Conservation (phyloP, 2,797 vertebrate species). For the Apogon talboti region DNA sequence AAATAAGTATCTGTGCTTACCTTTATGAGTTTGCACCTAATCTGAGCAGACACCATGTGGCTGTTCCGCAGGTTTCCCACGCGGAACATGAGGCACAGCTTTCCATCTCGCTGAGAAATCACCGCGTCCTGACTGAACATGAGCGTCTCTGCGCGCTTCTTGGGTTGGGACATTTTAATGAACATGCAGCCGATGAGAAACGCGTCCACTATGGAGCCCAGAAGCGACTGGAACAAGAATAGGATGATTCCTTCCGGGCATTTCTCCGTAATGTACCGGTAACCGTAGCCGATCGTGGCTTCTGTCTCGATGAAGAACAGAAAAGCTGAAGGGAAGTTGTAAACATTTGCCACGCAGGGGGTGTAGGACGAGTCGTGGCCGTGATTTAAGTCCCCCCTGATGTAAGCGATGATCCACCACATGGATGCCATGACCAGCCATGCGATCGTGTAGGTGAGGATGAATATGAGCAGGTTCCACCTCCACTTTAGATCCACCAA, state of each 20-base stretch:
- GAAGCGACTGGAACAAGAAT: constrained; percentile 92
- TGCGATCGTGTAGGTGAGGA: constrained; percentile 92
- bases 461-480: constrained; percentile 93
- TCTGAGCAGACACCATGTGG: constrained; percentile 96
- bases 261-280: constrained; percentile 93
- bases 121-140: constrained; percentile 92
- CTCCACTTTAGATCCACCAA: constrained; percentile 94
- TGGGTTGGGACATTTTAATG: constrained; percentile 96
- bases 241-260: constrained; percentile 92
- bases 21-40: constrained; percentile 95
- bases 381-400: constrained; percentile 88
- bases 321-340: constrained; percentile 95
- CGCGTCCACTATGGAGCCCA: constrained; percentile 92
- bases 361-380: constrained; percentile 85
- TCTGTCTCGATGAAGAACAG: constrained; percentile 94
- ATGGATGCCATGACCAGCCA: constrained; percentile 94
- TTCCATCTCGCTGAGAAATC: constrained; percentile 91
- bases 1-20: constrained; percentile 66
- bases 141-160: constrained; percentile 93
- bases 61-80: constrained; percentile 94
- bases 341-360: constrained; percentile 92
- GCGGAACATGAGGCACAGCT: constrained; percentile 93
- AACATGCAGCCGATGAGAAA: constrained; percentile 96
- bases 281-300: constrained; percentile 92
- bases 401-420: constrained; percentile 94